phyloP scores from a whole-genome alignment of 2,113 vertebrate genomes.

The Illadopsis cleaveri region DNA sequence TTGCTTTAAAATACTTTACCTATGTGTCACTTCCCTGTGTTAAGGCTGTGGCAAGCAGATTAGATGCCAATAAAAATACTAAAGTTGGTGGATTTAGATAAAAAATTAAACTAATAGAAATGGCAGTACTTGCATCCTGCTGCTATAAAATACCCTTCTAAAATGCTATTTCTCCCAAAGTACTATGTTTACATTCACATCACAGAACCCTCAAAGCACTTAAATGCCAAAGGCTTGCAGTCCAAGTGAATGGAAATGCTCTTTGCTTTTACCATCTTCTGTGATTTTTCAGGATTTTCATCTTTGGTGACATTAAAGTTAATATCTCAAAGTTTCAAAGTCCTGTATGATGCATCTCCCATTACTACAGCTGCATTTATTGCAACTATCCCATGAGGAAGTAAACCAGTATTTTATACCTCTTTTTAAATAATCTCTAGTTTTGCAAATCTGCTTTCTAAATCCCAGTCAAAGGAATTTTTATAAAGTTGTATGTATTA shows the following conservation, averaged over 20 bases:
- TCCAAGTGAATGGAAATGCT: slow-evolving; percentile 38
- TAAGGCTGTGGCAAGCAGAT: slow-evolving; percentile 24
- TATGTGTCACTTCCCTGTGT: slow-evolving; percentile 7
- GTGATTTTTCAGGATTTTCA: slow-evolving; percentile 30
- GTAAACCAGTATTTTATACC: slow-evolving; percentile 49
- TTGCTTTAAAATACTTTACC: slow-evolving; percentile 25
- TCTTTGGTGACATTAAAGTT: slow-evolving; percentile 48
- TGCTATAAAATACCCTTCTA: slow-evolving; percentile 13
- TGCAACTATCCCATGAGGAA: slow-evolving; percentile 64
- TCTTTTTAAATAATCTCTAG: slow-evolving; percentile 35
- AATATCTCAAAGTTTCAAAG: neutral
- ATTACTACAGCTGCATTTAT: slow-evolving; percentile 57
- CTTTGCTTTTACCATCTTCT: neutral
- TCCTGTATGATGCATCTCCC: slow-evolving; percentile 10
- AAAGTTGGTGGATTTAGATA: neutral
- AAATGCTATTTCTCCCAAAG: slow-evolving; percentile 30
- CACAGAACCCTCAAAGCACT: slow-evolving; percentile 3
- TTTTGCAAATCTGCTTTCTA: slow-evolving; percentile 57
- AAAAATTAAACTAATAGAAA: neutral
- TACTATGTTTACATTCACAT: slow-evolving; percentile 41
- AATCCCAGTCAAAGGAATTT: slow-evolving; percentile 46
- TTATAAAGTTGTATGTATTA: slow-evolving; percentile 58
- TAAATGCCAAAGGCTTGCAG: slow-evolving; percentile 11
- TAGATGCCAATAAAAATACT: neutral
- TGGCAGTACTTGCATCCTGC: neutral